phyloP scores from a whole-genome alignment of 2,797 vertebrate genomes.

The Hydrolagus colliei region DNA sequence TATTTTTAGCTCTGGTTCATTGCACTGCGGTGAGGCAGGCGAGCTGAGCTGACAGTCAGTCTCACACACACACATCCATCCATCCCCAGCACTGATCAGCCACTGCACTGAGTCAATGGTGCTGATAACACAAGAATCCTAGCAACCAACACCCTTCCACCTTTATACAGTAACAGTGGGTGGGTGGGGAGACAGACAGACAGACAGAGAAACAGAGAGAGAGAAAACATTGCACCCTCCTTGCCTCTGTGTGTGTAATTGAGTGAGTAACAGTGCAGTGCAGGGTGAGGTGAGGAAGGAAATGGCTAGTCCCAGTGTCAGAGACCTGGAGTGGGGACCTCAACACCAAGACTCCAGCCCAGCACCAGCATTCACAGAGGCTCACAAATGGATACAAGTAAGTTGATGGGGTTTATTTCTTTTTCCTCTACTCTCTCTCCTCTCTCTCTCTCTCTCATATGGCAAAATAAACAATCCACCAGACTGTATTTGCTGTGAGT shows the following conservation, averaged over 20 bases:
- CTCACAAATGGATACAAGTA: slow-evolving; percentile 95
- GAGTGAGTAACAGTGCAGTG: slow-evolving; percentile 31
- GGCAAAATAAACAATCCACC: no score
- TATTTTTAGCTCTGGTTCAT: slow-evolving; percentile 54
- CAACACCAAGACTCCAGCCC: slow-evolving; percentile 58
- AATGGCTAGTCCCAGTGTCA: slow-evolving; percentile 72
- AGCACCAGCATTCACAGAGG: slow-evolving; percentile 76
- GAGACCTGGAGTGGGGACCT: slow-evolving; percentile 51
- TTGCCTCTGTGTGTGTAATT: background rate
- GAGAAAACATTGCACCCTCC: background rate
- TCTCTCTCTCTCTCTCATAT: no score
- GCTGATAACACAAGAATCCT: slow-evolving; percentile 31
- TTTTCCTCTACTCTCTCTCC: no score
- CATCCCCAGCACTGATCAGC: slow-evolving; percentile 32
- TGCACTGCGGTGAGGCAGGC: slow-evolving; percentile 45
- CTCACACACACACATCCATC: slow-evolving; percentile 25
- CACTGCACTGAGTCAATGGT: slow-evolving; percentile 17
- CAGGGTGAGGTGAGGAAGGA: slow-evolving; percentile 43
- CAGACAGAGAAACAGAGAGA: background rate
- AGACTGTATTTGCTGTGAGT: no score
- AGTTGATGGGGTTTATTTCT: slow-evolving; percentile 41
- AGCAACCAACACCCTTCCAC: slow-evolving; percentile 31
- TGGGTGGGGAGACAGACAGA: no score
- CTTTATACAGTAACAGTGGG: background rate
- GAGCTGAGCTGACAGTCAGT: slow-evolving; percentile 32